Percentiles rank a stretch among this genome's conserved stretches.
Evolutionary conservation across 1,140 invertebrate species (phyloP).

Genomic region (Prorops nasuta): DNA sequence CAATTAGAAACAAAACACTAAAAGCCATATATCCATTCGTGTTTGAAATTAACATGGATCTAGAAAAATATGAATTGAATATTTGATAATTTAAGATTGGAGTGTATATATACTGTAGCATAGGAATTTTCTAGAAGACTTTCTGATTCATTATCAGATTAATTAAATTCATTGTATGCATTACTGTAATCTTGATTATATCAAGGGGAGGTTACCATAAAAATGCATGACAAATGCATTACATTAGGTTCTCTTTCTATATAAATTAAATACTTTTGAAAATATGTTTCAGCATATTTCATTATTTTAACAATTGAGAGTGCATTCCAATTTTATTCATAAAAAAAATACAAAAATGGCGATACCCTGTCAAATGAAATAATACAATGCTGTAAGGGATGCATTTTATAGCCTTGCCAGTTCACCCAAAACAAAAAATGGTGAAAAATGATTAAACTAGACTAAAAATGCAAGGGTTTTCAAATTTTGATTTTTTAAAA

Average conservation of each 20-base stretch:
- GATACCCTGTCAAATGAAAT: no score
- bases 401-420: no score
- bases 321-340: no score
- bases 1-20: constrained; percentile 21
- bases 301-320: no score
- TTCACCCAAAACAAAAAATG: no score
- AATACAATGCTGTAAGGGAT: no score
- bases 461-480: no score
- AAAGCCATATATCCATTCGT: constrained; percentile 19
- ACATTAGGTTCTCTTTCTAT: constrained; percentile 6
- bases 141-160: neutral
- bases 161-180: no score
- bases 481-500: no score
- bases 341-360: no score
- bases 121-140: constrained; percentile 24
- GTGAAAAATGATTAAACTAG: no score
- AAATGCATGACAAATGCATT: no score
- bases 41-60: constrained; percentile 18
- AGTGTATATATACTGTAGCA: constrained; percentile 52
- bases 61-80: constrained; percentile 25
- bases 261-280: constrained; percentile 5
- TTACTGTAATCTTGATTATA: neutral
- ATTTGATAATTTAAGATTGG: constrained; percentile 34
- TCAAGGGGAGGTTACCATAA: neutral
- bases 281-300: constrained; percentile 13